Evolutionary conservation across 2,797 vertebrate genomes (phyloP), one percentile per base, ranked within the genome.

Genomic region (Siniperca obscura): DNA sequence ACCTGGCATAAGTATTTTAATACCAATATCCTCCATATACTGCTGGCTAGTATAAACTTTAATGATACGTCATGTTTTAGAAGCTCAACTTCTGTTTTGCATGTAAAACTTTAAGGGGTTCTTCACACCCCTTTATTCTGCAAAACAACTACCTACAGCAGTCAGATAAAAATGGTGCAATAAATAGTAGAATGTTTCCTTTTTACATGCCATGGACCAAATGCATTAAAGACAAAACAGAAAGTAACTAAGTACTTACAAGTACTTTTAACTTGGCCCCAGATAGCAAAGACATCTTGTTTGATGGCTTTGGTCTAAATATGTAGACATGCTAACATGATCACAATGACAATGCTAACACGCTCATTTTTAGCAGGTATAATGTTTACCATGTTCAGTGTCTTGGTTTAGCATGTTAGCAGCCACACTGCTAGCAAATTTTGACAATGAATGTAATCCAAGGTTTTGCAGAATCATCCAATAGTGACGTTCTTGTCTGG

Each of bases 1-100:
- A 64, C 70, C 48, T 64, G 36, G 46, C 30, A 56, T 48, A 65
- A 46, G 27, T 62, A 74, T 36, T 87, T 73, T 68, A 50, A 46
- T 34, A 55, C 30, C n/a, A 40, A 50, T 52, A 60, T n/a, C 36
- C 14, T 14, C 50, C 60, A 64, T 14, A 36, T 25, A 40, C 61
- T 36, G 22, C 59, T 61, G 30, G 48, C 9, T 52, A 66, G 12
- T 65, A 69, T 66, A 50, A 46, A 69, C 70, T 0, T 36, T 75
- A 44, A 79, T 34, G 72, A 66, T 52, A 4, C 9, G 44, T 73
- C n/a, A 60, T 65, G 44, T 8, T 79, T 65, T 34, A 46, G 40
- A 14, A 36, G 13, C 55, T 76, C 21, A 7, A 21, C 22, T 74
- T 78, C 57, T 57, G 53, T 48, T 84, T 74, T 68, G 1, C 66